These are phyloP conservation scores for Euphydryas editha DNA, from an alignment of 2,888 invertebrate genomes.

Conservation along the genomic window DNA sequence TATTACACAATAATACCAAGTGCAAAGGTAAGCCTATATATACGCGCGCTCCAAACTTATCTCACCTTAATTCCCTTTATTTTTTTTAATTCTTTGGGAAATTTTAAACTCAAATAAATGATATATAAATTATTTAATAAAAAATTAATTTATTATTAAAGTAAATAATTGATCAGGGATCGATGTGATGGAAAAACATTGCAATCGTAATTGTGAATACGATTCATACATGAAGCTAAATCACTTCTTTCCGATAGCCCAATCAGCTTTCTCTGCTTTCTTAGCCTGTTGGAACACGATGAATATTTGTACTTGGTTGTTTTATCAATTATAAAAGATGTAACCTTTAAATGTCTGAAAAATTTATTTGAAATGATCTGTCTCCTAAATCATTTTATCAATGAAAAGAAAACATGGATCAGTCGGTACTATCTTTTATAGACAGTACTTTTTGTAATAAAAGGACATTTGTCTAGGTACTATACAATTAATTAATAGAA, in stretches of 20 bases:
- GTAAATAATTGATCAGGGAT: constrained; percentile 54
- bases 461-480: neutral
- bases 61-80: constrained; percentile 64
- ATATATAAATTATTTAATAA: constrained; percentile 60
- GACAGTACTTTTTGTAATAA: too few relatives aligned
- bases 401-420: neutral
- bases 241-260: constrained; percentile 87
- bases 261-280: constrained; percentile 90
- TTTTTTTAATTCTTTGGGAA: constrained; percentile 49
- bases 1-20: constrained; percentile 34
- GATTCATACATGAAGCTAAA: constrained; percentile 36
- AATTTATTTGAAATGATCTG: neutral
- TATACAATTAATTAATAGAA: neutral
- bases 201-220: constrained; percentile 47
- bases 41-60: constrained; percentile 60
- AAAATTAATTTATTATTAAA: constrained; percentile 63
- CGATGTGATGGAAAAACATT: constrained; percentile 44
- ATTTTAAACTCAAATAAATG: constrained; percentile 55
- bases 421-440: neutral
- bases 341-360: neutral
- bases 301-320: constrained; percentile 46
- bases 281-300: constrained; percentile 86
- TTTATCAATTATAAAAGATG: constrained; percentile 33
- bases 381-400: neutral
- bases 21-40: constrained; percentile 56